Evolutionary conservation across 2,888 invertebrate species (phyloP).

Genomic region (Thumatha senex): DNA sequence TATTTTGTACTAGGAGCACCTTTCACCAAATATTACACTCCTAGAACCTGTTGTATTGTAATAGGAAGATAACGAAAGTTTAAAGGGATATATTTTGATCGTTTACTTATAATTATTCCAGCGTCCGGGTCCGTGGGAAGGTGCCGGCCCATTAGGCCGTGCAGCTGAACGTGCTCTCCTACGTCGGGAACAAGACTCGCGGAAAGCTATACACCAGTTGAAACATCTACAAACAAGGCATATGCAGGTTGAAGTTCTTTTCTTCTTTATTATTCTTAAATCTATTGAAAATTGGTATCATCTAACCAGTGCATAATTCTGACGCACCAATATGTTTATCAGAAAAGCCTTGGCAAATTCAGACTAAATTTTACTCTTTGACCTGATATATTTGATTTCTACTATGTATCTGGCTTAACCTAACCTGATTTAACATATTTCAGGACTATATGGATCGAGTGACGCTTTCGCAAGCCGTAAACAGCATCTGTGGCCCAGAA

Average conservation of each 20-base stretch:
- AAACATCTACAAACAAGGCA: conserved; percentile 71
- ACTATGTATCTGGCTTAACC: too few relatives aligned
- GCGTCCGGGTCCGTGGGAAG: conserved; percentile 65
- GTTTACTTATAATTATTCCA: conserved; percentile 18
- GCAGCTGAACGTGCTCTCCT: conserved; percentile 71
- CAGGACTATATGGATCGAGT: conserved; percentile 78
- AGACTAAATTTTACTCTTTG: too few relatives aligned
- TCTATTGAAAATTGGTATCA: background rate
- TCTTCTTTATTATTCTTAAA: too few relatives aligned
- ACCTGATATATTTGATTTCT: too few relatives aligned
- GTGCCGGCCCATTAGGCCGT: conserved; percentile 58
- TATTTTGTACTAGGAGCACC: too few relatives aligned
- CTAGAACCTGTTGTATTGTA: too few relatives aligned
- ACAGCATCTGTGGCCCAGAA: conserved; percentile 73
- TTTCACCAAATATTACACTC: too few relatives aligned
- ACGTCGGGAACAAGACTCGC: conserved; percentile 73
- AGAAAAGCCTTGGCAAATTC: too few relatives aligned
- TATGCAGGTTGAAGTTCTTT: conserved; percentile 61
- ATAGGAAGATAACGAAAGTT: too few relatives aligned
- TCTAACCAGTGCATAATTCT: too few relatives aligned
- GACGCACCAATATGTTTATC: too few relatives aligned
- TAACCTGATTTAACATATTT: conserved; percentile 17
- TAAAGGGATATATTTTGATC: too few relatives aligned
- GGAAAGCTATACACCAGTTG: conserved; percentile 75
- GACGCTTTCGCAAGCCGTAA: conserved; percentile 73